Evolutionary conservation across 35 echinoderm and acorn worm species (phyloP), one percentile per base, ranked within the genome.

Genomic region (Patiria miniata): DNA sequence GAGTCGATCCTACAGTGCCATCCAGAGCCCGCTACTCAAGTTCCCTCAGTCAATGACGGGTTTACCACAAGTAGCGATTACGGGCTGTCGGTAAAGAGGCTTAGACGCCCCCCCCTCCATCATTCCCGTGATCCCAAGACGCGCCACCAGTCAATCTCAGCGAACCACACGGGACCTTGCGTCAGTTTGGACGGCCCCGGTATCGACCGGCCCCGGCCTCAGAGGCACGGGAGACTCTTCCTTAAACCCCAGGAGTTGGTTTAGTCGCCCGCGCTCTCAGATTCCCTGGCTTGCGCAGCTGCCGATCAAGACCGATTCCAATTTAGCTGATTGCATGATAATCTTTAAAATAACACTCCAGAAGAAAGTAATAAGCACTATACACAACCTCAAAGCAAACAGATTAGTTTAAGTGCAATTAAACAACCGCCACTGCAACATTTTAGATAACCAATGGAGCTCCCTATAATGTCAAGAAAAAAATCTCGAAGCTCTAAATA

Each of bases 281-380:
- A 47, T 47, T 47, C 42, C 4, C 4, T 4, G 42, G 42, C 42
- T 47, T 47, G 42, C 42, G 42, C 42, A 47, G 42, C 42, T 47
- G 42, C 42, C 42, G 42, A 6, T 4, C 42, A 4, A 12, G 4
- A 12, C 12, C 4, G 42, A 47, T 47, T 32, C 65, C 26, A 73
- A 73, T 73, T 73, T 73, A 73, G 65, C 16, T 73, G 65, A 73
- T 73, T 18, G 65, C 19, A 36, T 18, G 30, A 22, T 73, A 28
- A 73, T 73, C 65, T 73, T 73, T 73, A 73, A 15, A 30, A 73
- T 73, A 73, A 73, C 26, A 73, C 7, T 73, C 65, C 34, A 14
- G 29, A 0, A 21, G 18, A 73, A 32, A 73, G 42, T 47, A 47
- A 47, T 47, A 47, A 47, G 42, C 42, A 47, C 42, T 47, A n/a